Base-by-base conservation (phyloP, 2,888 invertebrate genomes). In the Drosophila kanekoi region DNA sequence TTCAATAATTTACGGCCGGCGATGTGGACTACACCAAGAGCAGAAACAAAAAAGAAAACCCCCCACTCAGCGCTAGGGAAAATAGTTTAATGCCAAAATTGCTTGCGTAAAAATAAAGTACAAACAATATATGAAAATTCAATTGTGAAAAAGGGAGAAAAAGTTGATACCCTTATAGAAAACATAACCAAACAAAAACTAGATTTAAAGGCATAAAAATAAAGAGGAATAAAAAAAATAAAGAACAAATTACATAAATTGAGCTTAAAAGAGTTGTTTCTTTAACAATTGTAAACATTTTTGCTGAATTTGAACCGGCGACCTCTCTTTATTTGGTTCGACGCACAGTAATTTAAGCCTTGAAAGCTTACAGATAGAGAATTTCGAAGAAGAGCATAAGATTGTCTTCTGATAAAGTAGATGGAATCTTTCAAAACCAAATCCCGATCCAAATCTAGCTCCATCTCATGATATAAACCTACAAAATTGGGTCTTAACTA, bases 1-100 rank as follows among this genome's bases (percentile, higher is more conserved):
- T 76, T 77, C 49, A 77, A 76, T 76, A 73, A 77, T 77, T 77
- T 77, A 77, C 67, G 62, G 54, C 48, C 66, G 37, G 41, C 48
- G 16, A 35, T 49, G 45, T 44, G 53, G 41, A 40, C 20, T 37
- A 70, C 13, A 53, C 32, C 20, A 62, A 60, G 2, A 45, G 18
- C 0, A 52, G 18, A 41, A 37, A 43, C 28, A 41, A 43, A 56
- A 11, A n/a, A n/a, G n/a, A n/a, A n/a, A n/a, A n/a, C n/a, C n/a
- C n/a, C 47, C 41, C 23, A 52, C 20, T 41, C 44, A 56, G 38
- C n/a, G 28, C 4, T 10, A 20, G 13, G 9, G 45, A 38, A 60
- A 69, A 60, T 68, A 33, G 40, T 53, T 65, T 37, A 57, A 44
- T 35, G 56, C 13, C 47, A 45, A 53, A 53, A 52, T 47, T 51